Evolutionary conservation across 2,797 vertebrate species (phyloP).

Genomic region (Aplochiton taeniatus): DNA sequence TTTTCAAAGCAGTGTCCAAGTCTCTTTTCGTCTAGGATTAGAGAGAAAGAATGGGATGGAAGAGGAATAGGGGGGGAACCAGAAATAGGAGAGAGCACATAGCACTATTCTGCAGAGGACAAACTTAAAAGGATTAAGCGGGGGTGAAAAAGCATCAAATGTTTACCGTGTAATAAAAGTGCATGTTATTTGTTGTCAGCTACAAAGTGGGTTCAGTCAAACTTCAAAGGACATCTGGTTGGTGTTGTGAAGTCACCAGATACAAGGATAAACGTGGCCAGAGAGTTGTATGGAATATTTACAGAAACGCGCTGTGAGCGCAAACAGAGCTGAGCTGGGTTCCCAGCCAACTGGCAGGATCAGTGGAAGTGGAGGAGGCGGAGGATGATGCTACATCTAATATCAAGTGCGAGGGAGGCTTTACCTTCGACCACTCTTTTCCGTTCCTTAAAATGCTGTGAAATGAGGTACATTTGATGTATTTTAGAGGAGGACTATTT

Average conservation of each 20-base stretch:
- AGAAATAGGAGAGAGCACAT: constrained; percentile 47
- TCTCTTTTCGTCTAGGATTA: constrained; percentile 81
- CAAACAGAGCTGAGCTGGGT: constrained; percentile 18
- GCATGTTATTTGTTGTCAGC: constrained; percentile 82
- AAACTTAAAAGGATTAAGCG: constrained; percentile 74
- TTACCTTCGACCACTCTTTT: constrained; percentile 3
- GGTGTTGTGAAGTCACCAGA: constrained; percentile 77
- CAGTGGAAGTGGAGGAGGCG: constrained; percentile 34
- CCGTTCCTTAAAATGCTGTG: neutral
- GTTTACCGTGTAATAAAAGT: constrained; percentile 83
- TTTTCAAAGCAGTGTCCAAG: constrained; percentile 77
- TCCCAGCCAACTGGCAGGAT: constrained; percentile 58
- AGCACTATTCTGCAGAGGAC: constrained; percentile 66
- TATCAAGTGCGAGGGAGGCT: constrained; percentile 2
- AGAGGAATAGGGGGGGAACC: constrained; percentile 64
- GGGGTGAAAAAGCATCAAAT: constrained; percentile 72
- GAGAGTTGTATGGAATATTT: constrained; percentile 71
- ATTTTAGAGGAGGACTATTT: neutral
- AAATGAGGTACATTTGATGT: neutral
- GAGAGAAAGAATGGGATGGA: constrained; percentile 71
- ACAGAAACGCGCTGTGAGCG: constrained; percentile 40
- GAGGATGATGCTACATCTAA: constrained; percentile 19
- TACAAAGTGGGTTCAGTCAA: constrained; percentile 81
- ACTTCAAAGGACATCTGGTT: constrained; percentile 86
- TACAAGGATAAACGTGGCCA: constrained; percentile 62